phyloP scores from a whole-genome alignment of 2,797 vertebrate genomes.

The Centropyge bicolor region DNA sequence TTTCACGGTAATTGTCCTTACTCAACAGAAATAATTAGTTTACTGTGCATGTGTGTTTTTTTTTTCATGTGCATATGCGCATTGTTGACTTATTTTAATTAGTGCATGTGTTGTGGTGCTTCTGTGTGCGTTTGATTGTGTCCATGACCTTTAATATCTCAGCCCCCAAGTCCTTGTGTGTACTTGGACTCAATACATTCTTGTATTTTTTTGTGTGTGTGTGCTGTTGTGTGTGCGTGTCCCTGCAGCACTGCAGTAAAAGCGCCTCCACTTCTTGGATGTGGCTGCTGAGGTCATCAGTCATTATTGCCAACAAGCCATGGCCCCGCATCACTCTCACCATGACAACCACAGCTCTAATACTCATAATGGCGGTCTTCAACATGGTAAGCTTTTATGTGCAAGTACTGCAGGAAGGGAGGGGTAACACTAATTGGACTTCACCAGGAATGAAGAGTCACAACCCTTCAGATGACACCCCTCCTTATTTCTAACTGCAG shows the following conservation, averaged over 20 bases:
- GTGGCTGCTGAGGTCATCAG: slow-evolving; percentile 93
- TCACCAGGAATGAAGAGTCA: slow-evolving; percentile 16
- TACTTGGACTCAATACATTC: slow-evolving; percentile 18
- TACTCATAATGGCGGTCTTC: slow-evolving; percentile 93
- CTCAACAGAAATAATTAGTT: not conserved
- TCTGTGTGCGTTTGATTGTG: slow-evolving; percentile 13
- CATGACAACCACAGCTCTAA: slow-evolving; percentile 90
- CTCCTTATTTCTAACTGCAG: not conserved
- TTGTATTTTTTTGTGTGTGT: slow-evolving; percentile 40
- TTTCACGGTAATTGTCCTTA: slow-evolving; percentile 11
- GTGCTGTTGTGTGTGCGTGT: slow-evolving; percentile 45
- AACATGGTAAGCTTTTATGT: slow-evolving; percentile 91
- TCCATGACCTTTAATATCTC: slow-evolving; percentile 40
- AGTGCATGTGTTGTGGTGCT: not conserved
- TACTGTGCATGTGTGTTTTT: not conserved
- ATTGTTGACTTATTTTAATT: not conserved
- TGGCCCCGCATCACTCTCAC: slow-evolving; percentile 94
- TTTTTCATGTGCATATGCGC: not conserved
- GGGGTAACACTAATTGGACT: slow-evolving; percentile 14
- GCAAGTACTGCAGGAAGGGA: slow-evolving; percentile 5
- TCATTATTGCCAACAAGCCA: slow-evolving; percentile 92
- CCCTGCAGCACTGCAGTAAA: slow-evolving; percentile 91
- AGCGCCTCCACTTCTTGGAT: slow-evolving; percentile 88
- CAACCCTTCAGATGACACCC: not conserved
- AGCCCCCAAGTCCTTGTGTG: not conserved